These are phyloP conservation scores for Coilia nasus DNA, from an alignment of 2,797 vertebrate genomes.

Conservation along the genomic window DNA sequence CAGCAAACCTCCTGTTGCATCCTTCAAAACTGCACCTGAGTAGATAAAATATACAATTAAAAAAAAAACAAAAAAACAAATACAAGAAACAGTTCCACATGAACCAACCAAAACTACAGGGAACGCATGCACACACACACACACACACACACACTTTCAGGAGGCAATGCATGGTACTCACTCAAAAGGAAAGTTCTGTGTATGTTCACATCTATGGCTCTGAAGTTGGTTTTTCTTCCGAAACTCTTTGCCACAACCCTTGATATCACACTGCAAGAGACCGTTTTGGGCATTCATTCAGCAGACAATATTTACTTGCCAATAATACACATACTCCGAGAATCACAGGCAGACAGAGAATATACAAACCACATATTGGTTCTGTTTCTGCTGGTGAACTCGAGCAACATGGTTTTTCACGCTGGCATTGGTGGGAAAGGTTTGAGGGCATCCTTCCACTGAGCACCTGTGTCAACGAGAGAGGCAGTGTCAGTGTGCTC, in stretches of 20 bases:
- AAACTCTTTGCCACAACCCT: slow-evolving; percentile 82
- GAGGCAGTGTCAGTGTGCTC: background rate
- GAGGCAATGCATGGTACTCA: slow-evolving; percentile 64
- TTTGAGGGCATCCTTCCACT: slow-evolving; percentile 74
- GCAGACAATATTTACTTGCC: background rate
- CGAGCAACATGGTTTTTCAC: slow-evolving; percentile 85
- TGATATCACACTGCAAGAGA: slow-evolving; percentile 76
- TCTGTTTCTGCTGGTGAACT: slow-evolving; percentile 77
- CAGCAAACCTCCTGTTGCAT: slow-evolving; percentile 78
- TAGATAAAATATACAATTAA: background rate
- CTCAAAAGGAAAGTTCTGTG: slow-evolving; percentile 77
- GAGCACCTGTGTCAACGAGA: slow-evolving; percentile 15
- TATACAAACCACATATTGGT: slow-evolving; percentile 76
- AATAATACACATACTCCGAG: background rate
- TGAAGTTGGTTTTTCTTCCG: slow-evolving; percentile 87
- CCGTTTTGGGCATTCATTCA: background rate
- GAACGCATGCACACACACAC: too few species aligned
- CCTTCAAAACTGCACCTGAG: slow-evolving; percentile 80
- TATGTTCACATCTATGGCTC: slow-evolving; percentile 73
- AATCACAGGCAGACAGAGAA: background rate
- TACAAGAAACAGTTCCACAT: background rate
- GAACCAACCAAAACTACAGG: background rate
- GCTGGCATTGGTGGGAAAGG: slow-evolving; percentile 79
- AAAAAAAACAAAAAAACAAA: too few species aligned
- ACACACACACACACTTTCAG: too few species aligned